These are phyloP conservation scores for Coranthus polyacanthus DNA, from an alignment of 2,797 vertebrate genomes.

Conservation along the genomic window DNA sequence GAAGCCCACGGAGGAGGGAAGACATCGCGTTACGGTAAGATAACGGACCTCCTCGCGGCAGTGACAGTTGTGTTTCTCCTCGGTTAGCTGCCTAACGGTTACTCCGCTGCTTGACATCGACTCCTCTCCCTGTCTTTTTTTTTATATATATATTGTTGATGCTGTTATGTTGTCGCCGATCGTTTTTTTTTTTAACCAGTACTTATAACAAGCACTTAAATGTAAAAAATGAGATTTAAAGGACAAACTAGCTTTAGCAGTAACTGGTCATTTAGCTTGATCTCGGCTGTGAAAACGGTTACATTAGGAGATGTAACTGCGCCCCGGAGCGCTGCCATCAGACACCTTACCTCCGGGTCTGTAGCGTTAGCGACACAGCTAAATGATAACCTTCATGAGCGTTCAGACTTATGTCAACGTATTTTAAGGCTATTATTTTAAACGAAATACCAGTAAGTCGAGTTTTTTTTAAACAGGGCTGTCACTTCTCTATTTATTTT, in stretches of 20 bases:
- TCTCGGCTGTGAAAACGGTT: slow-evolving; percentile 2
- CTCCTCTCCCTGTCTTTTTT: neutral
- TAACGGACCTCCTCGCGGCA: slow-evolving; percentile 14
- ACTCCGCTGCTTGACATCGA: slow-evolving; percentile 12
- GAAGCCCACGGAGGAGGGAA: slow-evolving; percentile 47
- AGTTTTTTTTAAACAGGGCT: no score
- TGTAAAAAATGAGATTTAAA: neutral
- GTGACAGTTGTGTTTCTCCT: neutral
- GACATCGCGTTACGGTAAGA: slow-evolving; percentile 70
- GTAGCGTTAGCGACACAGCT: slow-evolving; percentile 12
- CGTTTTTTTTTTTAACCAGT: no score
- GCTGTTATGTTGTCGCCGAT: neutral
- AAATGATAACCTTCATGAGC: neutral
- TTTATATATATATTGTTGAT: neutral
- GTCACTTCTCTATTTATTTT: neutral
- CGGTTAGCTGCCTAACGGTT: slow-evolving; percentile 31
- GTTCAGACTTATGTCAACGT: neutral
- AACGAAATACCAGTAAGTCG: no score
- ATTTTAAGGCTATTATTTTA: no score
- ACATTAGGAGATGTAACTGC: slow-evolving; percentile 35
- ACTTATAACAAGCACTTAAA: slow-evolving; percentile 6
- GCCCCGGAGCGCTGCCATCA: slow-evolving; percentile 25
- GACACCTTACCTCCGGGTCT: slow-evolving; percentile 9
- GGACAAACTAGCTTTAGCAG: neutral
- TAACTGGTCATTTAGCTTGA: slow-evolving; percentile 1